Percentiles rank a stretch among this genome's conserved stretches.
Conservation (phyloP, 2,113 vertebrate genomes). For the Gymnogyps californianus region DNA sequence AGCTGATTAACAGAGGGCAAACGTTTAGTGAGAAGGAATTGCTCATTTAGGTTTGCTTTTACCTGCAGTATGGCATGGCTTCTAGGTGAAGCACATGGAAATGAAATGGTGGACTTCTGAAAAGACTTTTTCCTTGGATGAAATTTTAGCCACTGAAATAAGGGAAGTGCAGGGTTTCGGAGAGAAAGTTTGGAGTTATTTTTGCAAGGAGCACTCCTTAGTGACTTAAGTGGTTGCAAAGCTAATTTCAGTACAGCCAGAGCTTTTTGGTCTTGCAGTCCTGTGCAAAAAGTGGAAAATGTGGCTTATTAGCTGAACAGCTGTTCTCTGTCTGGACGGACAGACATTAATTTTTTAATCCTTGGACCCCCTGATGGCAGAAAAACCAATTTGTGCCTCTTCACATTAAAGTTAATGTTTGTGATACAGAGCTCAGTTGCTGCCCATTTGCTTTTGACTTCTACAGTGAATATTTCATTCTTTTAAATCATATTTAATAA, state of each 20-base stretch:
- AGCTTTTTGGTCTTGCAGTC: not conserved
- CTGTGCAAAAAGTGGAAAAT: slow-evolving; percentile 26
- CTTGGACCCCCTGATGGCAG: slow-evolving; percentile 57
- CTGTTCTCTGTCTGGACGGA: slow-evolving; percentile 70
- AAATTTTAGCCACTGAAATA: not conserved
- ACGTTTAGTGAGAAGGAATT: not conserved
- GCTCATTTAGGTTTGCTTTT: not conserved
- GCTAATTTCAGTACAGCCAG: not conserved
- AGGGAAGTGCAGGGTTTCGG: not conserved
- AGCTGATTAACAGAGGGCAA: not conserved
- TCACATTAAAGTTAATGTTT: slow-evolving; percentile 72
- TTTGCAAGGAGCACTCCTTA: not conserved
- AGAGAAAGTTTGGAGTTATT: not conserved
- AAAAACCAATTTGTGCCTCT: slow-evolving; percentile 69
- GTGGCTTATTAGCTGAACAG: slow-evolving; percentile 63
- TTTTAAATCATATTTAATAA: slow-evolving; percentile 61
- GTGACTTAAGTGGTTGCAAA: not conserved
- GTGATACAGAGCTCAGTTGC: slow-evolving; percentile 51
- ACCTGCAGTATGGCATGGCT: not conserved
- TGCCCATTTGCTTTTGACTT: slow-evolving; percentile 38
- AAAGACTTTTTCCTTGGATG: not conserved
- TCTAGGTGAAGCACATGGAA: not conserved
- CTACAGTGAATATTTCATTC: slow-evolving; percentile 34
- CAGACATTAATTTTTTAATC: slow-evolving; percentile 72
- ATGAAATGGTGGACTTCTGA: not conserved